phyloP scores from a whole-genome alignment of 2,888 invertebrate species.

The Chromoteleia sp. region DNA sequence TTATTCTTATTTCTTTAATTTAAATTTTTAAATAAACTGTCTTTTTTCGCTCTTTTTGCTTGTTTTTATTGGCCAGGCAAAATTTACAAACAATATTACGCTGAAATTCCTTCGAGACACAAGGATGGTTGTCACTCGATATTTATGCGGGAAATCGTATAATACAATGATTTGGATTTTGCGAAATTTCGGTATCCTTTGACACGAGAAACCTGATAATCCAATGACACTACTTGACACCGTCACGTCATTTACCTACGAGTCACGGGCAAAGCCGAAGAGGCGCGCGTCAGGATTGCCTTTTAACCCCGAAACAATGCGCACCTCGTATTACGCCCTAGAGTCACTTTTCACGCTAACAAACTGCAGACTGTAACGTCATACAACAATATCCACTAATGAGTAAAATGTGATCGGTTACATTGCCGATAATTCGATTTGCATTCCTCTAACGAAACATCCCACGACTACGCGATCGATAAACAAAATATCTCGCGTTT shows the following conservation, averaged over 20 bases:
- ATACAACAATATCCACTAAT: conserved; percentile 35
- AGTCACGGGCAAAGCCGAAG: conserved; percentile 71
- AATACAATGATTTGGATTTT: conserved; percentile 52
- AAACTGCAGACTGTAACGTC: conserved; percentile 29
- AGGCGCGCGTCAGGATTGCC: conserved; percentile 70
- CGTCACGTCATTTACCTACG: conserved; percentile 72
- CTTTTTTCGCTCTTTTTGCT: background rate
- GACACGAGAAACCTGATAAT: conserved; percentile 77
- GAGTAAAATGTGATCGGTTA: conserved; percentile 39
- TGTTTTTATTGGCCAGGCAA: background rate
- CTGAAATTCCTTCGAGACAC: background rate
- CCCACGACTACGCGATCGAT: no score
- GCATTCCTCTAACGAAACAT: background rate
- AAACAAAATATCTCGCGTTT: no score
- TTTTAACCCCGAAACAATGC: conserved; percentile 70
- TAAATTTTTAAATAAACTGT: no score
- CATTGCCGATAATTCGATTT: conserved; percentile 15
- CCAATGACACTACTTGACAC: conserved; percentile 77
- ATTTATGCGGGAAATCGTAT: conserved; percentile 31
- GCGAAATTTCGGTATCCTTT: conserved; percentile 74
- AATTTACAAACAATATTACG: background rate
- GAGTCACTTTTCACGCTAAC: conserved; percentile 59
- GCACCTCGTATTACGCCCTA: conserved; percentile 42
- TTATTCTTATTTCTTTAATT: no score
- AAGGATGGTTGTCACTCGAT: conserved; percentile 29